Base-by-base conservation (phyloP, 2,113 vertebrate genomes). In the Hylia prasina region DNA sequence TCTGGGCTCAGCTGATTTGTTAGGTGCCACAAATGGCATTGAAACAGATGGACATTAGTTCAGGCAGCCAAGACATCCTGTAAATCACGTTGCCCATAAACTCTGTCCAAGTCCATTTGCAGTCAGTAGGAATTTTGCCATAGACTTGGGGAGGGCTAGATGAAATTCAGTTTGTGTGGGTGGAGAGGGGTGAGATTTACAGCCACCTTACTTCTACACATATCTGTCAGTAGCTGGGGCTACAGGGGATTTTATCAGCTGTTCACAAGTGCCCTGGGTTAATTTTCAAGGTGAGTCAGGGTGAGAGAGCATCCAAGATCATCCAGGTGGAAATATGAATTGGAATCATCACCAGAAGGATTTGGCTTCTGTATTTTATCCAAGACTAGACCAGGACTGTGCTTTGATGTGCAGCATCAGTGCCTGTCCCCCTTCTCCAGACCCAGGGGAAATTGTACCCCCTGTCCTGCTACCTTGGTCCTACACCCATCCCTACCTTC, bases 11-110 rank as follows among this genome's bases (percentile, higher is more conserved):
- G 57, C 15, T 9, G 0, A 81, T 89, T 93, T 81, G 33, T 75
- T 73, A 77, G 56, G 60, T 35, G 39, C 39, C 17, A 0, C 78
- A 93, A 92, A 75, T 40, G 83, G 56, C 72, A 19, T 44, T 72
- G 66, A 78, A 94, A 64, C 72, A 92, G 83, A 75, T 58, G 86
- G 80, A 53, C 60, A 71, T 89, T 89, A 94, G 80, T 75, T 93
- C 80, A 83, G 76, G 82, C 90, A 94, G 76, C 21, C 30, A 73
- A 77, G 76, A 75, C 51, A 63, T 44, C 44, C 47, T 90, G 54
- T 95, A 90, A 92, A 93, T 93, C 64, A 71, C 51, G 47, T 78
- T 3, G 7, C 33, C 77, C 35, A 50, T 90, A 70, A 95, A 78
- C 42, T 92, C 5, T 0, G 15, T 45, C 64, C 50, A 66, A 77